Evolutionary conservation across 2,113 vertebrate species (phyloP).

Genomic region (Melanocharis versteri): DNA sequence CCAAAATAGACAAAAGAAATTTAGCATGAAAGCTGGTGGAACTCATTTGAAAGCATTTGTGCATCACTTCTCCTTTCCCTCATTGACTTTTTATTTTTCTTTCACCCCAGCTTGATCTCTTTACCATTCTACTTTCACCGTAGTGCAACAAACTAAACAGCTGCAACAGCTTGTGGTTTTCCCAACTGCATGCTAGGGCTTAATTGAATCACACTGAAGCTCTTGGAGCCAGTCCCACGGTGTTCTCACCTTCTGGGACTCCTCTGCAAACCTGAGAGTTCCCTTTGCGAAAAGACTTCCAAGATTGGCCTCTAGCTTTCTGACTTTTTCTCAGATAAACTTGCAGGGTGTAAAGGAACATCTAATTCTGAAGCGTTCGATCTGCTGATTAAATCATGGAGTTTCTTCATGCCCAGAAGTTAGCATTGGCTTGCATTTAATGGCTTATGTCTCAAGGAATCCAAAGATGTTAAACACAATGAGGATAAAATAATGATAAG

Average conservation of each 20-base stretch:
- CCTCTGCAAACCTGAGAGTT: background rate
- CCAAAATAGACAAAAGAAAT: background rate
- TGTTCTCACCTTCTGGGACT: background rate
- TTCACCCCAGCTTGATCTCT: background rate
- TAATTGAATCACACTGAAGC: background rate
- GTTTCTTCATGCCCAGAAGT: constrained; percentile 8
- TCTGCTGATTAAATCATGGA: background rate
- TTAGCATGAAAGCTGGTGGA: background rate
- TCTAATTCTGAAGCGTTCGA: background rate
- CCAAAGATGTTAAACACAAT: constrained; percentile 44
- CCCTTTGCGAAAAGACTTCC: background rate
- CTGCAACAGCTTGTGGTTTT: background rate
- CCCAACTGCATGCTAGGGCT: background rate
- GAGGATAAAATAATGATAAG: background rate
- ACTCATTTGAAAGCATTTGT: background rate
- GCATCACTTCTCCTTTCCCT: background rate
- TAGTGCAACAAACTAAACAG: background rate
- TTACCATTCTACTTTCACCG: background rate
- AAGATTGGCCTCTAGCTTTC: constrained; percentile 13
- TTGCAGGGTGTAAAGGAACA: background rate
- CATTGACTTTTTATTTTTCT: background rate
- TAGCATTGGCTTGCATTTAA: constrained; percentile 67
- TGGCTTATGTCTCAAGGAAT: constrained; percentile 66
- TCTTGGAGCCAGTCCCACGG: background rate
- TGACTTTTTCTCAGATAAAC: background rate